Percentiles rank a stretch among this genome's conserved stretches.
These are phyloP conservation scores for Synanthedon tipuliformis DNA, from an alignment of 2,888 invertebrate genomes.

Conservation along the genomic window DNA sequence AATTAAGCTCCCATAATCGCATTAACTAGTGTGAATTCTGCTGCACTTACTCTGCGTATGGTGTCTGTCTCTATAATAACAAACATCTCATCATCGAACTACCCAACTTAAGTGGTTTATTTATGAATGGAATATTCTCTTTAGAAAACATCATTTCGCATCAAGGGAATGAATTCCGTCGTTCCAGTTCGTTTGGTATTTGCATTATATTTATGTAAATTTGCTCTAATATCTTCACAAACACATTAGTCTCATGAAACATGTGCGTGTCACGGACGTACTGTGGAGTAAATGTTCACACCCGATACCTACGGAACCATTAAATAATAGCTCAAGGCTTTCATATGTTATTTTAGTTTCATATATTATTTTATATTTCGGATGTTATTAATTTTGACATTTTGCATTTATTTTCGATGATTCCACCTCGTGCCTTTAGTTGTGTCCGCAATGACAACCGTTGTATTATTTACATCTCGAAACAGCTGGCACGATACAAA, in stretches of 20 bases:
- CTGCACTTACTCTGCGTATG: too few relatives aligned
- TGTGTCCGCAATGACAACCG: neutral
- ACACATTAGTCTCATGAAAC: slow-evolving; percentile 4
- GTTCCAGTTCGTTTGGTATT: too few relatives aligned
- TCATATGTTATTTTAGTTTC: slow-evolving; percentile 45
- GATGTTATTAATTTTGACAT: slow-evolving; percentile 17
- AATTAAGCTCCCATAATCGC: too few relatives aligned
- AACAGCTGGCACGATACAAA: neutral
- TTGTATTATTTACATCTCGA: neutral
- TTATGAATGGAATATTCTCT: too few relatives aligned
- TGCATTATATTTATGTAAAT: neutral
- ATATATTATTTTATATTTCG: slow-evolving; percentile 5
- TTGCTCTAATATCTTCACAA: neutral
- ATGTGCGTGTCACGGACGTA: slow-evolving; percentile 24
- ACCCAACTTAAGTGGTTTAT: too few relatives aligned
- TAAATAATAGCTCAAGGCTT: slow-evolving; percentile 61
- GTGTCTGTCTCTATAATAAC: too few relatives aligned
- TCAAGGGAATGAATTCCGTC: neutral
- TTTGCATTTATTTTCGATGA: slow-evolving; percentile 13
- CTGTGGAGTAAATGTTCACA: slow-evolving; percentile 10
- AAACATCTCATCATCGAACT: too few relatives aligned
- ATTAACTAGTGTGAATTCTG: too few relatives aligned
- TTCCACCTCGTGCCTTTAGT: neutral
- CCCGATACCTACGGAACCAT: slow-evolving; percentile 36
- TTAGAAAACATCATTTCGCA: neutral